Conservation (phyloP, 1,140 invertebrate species). For the Pseudomyrmex concolor region DNA sequence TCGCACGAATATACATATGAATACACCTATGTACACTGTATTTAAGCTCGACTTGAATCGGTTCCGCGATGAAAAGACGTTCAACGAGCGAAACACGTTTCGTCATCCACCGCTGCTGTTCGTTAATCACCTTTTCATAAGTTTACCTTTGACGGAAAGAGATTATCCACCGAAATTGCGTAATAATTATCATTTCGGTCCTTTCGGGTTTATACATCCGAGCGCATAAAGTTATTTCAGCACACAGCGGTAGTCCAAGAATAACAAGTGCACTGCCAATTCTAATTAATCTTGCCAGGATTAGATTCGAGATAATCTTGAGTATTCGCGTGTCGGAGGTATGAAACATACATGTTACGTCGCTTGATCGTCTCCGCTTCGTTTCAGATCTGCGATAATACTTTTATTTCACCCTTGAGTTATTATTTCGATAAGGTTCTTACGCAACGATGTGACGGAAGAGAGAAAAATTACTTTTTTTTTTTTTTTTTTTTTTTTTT, state of each 20-base stretch:
- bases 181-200: slow-evolving; percentile 39
- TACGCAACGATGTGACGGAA: slow-evolving; percentile 9
- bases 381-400: slow-evolving; percentile 49
- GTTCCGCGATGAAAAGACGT: not conserved
- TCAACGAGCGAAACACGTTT: slow-evolving; percentile 4
- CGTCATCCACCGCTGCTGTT: not conserved
- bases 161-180: not conserved
- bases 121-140: not conserved
- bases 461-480: not conserved
- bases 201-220: not conserved
- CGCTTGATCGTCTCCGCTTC: slow-evolving; percentile 53
- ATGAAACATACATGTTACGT: slow-evolving; percentile 56
- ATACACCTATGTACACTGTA: not conserved
- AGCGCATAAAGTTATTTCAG: slow-evolving; percentile 46
- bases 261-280: slow-evolving; percentile 46
- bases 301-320: slow-evolving; percentile 49
- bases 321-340: slow-evolving; percentile 44
- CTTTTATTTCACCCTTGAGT: slow-evolving; percentile 12
- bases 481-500: no score
- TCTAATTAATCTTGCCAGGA: slow-evolving; percentile 53
- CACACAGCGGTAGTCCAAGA: slow-evolving; percentile 18
- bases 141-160: not conserved
- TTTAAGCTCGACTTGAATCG: not conserved
- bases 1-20: not conserved
- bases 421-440: slow-evolving; percentile 55